These are phyloP conservation scores for Crossocerus cetratus DNA, from an alignment of 2,888 invertebrate species.

Conservation along the genomic window DNA sequence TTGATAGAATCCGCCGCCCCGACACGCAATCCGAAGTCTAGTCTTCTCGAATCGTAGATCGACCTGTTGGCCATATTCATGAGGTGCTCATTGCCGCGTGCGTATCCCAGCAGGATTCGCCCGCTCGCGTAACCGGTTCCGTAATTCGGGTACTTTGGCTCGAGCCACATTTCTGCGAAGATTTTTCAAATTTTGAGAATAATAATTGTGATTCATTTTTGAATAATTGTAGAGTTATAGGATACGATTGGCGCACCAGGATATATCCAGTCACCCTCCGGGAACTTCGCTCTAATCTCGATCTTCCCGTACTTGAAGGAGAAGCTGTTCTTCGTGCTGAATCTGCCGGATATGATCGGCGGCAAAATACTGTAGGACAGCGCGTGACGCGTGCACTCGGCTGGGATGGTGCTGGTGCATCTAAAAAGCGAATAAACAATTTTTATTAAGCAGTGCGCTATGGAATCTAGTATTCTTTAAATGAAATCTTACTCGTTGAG, in stretches of 20 bases:
- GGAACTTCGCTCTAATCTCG: slow-evolving; percentile 79
- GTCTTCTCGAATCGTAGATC: slow-evolving; percentile 57
- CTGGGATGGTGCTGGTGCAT: slow-evolving; percentile 70
- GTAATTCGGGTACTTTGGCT: slow-evolving; percentile 68
- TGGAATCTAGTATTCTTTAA: background rate
- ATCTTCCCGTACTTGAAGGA: slow-evolving; percentile 78
- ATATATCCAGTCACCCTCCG: slow-evolving; percentile 80
- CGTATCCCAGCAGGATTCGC: slow-evolving; percentile 78
- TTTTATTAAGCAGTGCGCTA: too few species aligned
- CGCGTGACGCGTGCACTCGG: slow-evolving; percentile 71
- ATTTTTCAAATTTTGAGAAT: background rate
- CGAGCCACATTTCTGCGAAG: slow-evolving; percentile 74
- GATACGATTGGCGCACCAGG: slow-evolving; percentile 74
- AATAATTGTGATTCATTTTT: too few species aligned
- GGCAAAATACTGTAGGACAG: slow-evolving; percentile 74
- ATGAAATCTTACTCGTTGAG: slow-evolving; percentile 61
- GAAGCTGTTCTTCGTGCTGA: slow-evolving; percentile 75
- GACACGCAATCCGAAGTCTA: slow-evolving; percentile 69
- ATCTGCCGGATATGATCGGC: slow-evolving; percentile 77
- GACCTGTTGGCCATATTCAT: slow-evolving; percentile 18
- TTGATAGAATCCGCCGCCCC: slow-evolving; percentile 53
- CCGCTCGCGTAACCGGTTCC: slow-evolving; percentile 74
- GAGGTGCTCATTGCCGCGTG: slow-evolving; percentile 76
- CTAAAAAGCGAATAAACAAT: slow-evolving; percentile 56
- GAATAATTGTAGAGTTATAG: slow-evolving; percentile 15